Conservation (phyloP, 1,140 invertebrate species). For the Heterodera schachtii region DNA sequence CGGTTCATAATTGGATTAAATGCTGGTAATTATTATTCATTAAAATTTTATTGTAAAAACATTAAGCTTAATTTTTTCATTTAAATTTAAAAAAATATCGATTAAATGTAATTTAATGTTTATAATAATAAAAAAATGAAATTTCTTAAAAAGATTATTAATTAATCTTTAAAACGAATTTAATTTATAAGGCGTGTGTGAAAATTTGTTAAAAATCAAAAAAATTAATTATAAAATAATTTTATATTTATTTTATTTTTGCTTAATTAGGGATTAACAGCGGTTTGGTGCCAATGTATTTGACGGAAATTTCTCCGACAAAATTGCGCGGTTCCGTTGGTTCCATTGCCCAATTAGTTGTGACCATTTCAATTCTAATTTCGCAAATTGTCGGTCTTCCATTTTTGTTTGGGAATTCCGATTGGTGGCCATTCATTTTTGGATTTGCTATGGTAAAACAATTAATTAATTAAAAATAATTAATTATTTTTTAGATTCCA, state of each 20-base stretch:
- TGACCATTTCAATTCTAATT: constrained; percentile 80
- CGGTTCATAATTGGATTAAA: constrained; percentile 85
- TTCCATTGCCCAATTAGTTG: constrained; percentile 82
- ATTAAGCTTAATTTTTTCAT: background rate
- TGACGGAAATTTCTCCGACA: constrained; percentile 82
- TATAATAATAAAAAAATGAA: too few relatives aligned
- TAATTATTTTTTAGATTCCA: constrained; percentile 69
- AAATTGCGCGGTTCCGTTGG: constrained; percentile 81
- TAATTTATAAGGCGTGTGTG: too few relatives aligned
- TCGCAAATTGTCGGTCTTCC: constrained; percentile 77
- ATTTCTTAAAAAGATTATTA: too few relatives aligned
- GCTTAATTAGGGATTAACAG: constrained; percentile 71
- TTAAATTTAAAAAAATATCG: background rate
- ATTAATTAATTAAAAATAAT: background rate
- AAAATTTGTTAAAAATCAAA: too few relatives aligned
- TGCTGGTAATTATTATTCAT: constrained; percentile 69
- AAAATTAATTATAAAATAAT: background rate
- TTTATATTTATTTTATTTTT: background rate
- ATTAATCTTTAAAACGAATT: too few relatives aligned
- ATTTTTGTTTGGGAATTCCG: constrained; percentile 73
- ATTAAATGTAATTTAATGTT: too few relatives aligned
- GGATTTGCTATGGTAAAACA: constrained; percentile 20
- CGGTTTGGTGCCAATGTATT: constrained; percentile 81
- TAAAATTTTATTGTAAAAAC: too few relatives aligned
- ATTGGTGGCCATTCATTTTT: constrained; percentile 70